These are phyloP conservation scores for Peromyscus aztecus DNA, from an alignment of 2,797 vertebrate genomes.

Conservation along the genomic window DNA sequence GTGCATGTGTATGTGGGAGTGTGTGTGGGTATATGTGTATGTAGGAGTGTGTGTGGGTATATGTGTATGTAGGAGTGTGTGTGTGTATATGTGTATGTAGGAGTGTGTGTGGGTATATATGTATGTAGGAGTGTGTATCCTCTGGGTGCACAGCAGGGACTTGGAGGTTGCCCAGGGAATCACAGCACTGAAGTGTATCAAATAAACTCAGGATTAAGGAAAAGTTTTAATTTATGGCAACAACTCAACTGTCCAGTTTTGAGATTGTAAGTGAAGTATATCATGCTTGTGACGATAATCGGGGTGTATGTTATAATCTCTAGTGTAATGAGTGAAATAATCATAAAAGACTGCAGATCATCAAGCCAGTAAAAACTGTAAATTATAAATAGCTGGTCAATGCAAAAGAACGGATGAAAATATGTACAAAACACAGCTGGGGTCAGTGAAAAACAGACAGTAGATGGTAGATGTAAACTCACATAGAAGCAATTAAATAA, in stretches of 20 bases:
- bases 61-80: background rate
- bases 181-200: background rate
- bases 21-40: background rate
- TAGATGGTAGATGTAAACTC: background rate
- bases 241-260: background rate
- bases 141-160: background rate
- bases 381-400: constrained; percentile 46
- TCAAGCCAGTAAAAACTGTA: background rate
- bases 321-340: background rate
- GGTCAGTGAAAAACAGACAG: background rate
- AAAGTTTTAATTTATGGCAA: background rate
- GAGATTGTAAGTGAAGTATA: background rate
- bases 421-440: background rate
- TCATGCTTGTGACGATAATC: background rate
- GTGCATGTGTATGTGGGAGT: too few relatives aligned
- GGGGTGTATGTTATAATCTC: background rate
- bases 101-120: background rate
- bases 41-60: background rate
- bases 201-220: constrained; percentile 10
- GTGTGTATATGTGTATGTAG: background rate
- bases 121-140: background rate
- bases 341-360: background rate
- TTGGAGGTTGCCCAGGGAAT: background rate
- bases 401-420: background rate
- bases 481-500: constrained; percentile 13